Evolutionary conservation across 2,113 vertebrate species (phyloP), one percentile per base, ranked within the genome.

Genomic region (Gadus chalcogrammus): DNA sequence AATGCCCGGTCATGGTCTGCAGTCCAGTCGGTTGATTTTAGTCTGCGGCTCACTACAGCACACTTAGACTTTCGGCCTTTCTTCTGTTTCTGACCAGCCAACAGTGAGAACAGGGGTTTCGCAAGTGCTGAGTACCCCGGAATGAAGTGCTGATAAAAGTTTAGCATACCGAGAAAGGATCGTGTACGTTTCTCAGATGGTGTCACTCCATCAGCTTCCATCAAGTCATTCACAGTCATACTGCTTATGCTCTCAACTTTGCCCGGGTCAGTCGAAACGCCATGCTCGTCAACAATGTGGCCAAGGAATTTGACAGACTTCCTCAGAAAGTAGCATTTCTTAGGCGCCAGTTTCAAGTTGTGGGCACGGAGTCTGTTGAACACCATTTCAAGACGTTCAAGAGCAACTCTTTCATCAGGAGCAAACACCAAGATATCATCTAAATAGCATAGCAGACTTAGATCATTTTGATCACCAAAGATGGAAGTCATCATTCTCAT

Each of bases 11-110:
- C 22, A 78, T 35, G 28, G 3, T 68, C n/a, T 77, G 71, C 84
- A 74, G 22, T 20, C 55, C 79, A 67, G 0, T 31, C 81, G 77
- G 53, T 6, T 71, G 84, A 88, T 76, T 81, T 55, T 63, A 76
- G 70, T 12, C 82, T 70, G 77, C 20, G 65, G 74, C 16, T 56
- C 16, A 3, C 8, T 9, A 5, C 20, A 18, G 15, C 22, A 64
- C 15, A 7, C 3, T 15, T 71, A 64, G 4, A 56, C 6, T 13
- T 56, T 13, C 12, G 5, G 53, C 15, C 5, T 15, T 5, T 70
- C 9, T 65, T 75, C 1, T 48, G 24, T 18, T 59, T 70, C 20
- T 64, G 16, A 4, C 48, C 60, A 5, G 48, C 42, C 15, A 56
- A n/a, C 65, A 65, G 64, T 42, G 38, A 9, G 22, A 76, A 76